Evolutionary conservation across 2,113 vertebrate genomes (phyloP).

Genomic region (Vireo altiloquus): DNA sequence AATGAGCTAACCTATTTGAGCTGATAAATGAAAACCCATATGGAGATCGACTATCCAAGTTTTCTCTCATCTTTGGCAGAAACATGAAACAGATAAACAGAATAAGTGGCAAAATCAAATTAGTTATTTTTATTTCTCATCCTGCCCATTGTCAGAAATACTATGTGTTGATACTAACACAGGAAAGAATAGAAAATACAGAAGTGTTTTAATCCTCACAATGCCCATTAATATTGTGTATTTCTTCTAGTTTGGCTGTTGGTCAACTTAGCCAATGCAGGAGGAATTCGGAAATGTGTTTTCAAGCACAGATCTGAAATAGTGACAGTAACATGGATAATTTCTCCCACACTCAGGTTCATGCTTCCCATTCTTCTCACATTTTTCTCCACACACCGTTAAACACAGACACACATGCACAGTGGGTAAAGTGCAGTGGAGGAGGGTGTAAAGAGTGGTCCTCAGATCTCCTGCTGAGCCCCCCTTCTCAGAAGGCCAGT

Average conservation of each 20-base stretch:
- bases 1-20: not conserved
- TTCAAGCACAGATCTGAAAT: constrained; percentile 4
- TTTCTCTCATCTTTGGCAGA: not conserved
- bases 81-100: not conserved
- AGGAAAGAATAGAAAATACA: not conserved
- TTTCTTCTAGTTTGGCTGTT: not conserved
- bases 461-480: not conserved
- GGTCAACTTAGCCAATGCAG: not conserved
- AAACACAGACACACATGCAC: not conserved
- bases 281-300: not conserved
- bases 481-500: not conserved
- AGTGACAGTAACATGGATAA: not conserved
- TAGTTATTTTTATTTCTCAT: not conserved
- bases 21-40: not conserved
- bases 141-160: not conserved
- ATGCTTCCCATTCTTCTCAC: not conserved
- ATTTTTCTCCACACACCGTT: not conserved
- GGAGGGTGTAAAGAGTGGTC: constrained; percentile 23
- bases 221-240: not conserved
- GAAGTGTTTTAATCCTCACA: not conserved
- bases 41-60: not conserved
- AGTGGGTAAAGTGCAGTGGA: not conserved
- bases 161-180: not conserved
- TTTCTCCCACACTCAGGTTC: not conserved
- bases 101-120: not conserved